Conservation (phyloP, 2,113 vertebrate species). For the Vulpes ferrilata region DNA sequence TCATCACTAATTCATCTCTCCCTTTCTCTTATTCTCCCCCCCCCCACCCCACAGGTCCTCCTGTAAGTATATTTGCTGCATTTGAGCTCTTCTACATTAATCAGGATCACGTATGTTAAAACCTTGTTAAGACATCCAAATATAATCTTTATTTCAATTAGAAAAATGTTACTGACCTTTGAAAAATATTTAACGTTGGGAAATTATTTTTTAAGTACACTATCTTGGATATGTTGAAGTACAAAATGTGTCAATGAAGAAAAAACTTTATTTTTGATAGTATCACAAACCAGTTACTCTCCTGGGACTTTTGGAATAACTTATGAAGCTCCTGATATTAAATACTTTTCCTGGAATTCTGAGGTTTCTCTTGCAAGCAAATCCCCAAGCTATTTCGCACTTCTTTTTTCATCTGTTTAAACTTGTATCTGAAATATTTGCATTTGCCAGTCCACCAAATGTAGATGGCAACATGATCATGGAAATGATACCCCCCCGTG, state of each 20-base stretch:
- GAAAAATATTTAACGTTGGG: conserved; percentile 44
- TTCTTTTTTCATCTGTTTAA: conserved; percentile 77
- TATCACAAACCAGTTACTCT: not conserved
- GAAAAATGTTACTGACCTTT: conserved; percentile 48
- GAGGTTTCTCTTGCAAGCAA: conserved; percentile 53
- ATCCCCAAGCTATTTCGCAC: conserved; percentile 50
- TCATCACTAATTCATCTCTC: conserved; percentile 59
- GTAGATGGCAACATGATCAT: conserved; percentile 38
- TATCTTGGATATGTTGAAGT: not conserved
- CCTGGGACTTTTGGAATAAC: conserved; percentile 5
- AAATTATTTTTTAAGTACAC: conserved; percentile 5
- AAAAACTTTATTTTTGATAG: not conserved
- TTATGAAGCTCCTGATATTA: conserved; percentile 41
- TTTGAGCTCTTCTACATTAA: conserved; percentile 79
- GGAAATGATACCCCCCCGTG: conserved; percentile 54
- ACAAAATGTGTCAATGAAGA: not conserved
- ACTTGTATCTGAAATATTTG: conserved; percentile 67
- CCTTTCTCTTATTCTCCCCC: conserved; percentile 80
- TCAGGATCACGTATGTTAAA: conserved; percentile 83
- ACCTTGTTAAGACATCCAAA: conserved; percentile 67
- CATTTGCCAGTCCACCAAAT: conserved; percentile 58
- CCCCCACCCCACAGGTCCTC: conserved; percentile 93
- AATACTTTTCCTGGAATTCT: conserved; percentile 70
- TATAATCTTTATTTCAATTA: conserved; percentile 43
- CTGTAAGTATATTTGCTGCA: conserved; percentile 94